Conservation (phyloP, 53 echinoderm and acorn worm genomes). For the Henricia sp. region DNA sequence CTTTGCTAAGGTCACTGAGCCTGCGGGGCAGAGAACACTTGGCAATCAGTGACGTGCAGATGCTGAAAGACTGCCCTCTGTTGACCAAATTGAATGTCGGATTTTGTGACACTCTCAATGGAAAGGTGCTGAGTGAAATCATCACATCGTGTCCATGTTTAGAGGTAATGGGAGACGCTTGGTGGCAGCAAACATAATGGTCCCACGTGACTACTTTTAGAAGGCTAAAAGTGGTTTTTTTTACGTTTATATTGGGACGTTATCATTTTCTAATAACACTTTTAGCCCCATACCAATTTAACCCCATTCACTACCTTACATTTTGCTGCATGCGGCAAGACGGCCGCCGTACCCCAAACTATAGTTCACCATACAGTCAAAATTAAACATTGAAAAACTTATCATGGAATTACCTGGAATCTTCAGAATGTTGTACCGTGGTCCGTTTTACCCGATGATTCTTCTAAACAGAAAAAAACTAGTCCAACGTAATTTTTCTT, state of each 20-base stretch:
- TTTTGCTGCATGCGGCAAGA: no score
- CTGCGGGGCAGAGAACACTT: constrained; percentile 64
- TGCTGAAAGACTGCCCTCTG: constrained; percentile 50
- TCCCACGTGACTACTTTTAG: not conserved
- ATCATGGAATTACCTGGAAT: no score
- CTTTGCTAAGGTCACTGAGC: constrained; percentile 52
- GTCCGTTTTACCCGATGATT: no score
- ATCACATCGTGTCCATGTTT: constrained; percentile 21
- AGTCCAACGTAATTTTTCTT: no score
- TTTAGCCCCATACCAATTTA: no score
- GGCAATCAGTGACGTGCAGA: constrained; percentile 43
- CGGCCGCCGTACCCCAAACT: no score
- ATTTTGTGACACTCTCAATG: constrained; percentile 66
- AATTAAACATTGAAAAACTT: no score
- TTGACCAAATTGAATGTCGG: constrained; percentile 62
- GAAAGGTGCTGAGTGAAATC: constrained; percentile 32
- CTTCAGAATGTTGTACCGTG: no score
- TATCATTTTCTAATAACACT: no score
- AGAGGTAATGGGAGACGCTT: constrained; percentile 2
- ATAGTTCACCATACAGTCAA: no score
- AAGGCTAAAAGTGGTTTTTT: not conserved
- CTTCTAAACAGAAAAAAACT: no score
- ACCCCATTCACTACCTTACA: no score
- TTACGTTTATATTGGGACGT: not conserved
- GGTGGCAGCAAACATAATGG: not conserved